These are phyloP conservation scores for Cartodere bifasciata DNA, from an alignment of 2,888 invertebrate species.

Conservation along the genomic window DNA sequence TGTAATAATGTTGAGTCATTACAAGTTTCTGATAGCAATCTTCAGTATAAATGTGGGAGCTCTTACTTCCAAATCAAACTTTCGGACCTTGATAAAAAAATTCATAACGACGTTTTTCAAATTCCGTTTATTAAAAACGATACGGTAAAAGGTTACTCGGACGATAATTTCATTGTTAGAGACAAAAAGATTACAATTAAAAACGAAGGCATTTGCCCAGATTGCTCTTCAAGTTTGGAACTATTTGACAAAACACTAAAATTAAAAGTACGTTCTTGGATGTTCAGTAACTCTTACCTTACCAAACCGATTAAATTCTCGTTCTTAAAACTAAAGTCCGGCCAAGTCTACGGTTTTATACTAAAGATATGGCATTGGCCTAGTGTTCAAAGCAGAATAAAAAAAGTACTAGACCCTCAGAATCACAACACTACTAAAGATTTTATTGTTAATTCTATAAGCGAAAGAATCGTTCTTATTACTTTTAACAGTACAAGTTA, in stretches of 20 bases:
- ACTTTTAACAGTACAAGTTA: conserved; percentile 59
- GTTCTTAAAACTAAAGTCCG: conserved; percentile 41
- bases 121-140: too few relatives aligned
- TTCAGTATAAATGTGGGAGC: conserved; percentile 13
- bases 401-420: conserved; percentile 8
- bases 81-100: conserved; percentile 11
- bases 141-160: too few relatives aligned
- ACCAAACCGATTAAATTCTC: conserved; percentile 60
- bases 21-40: conserved; percentile 36
- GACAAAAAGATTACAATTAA: conserved; percentile 54
- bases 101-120: conserved; percentile 39
- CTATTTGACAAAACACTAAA: conserved; percentile 44
- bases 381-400: conserved; percentile 21
- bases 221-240: conserved; percentile 50
- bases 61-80: conserved; percentile 4
- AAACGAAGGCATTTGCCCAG: conserved; percentile 60
- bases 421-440: conserved; percentile 13
- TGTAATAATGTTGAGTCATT: conserved; percentile 47
- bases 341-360: conserved; percentile 58
- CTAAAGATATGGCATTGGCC: conserved; percentile 77
- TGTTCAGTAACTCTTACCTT: conserved; percentile 54
- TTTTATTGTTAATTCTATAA: conserved; percentile 21
- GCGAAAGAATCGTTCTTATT: conserved; percentile 63
- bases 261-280: conserved; percentile 34
- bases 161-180: conserved; percentile 14